Percentiles rank a stretch among this genome's conserved stretches.
These are phyloP conservation scores for Diphyllodes magnificus DNA, from an alignment of 2,113 vertebrate species.

Conservation along the genomic window DNA sequence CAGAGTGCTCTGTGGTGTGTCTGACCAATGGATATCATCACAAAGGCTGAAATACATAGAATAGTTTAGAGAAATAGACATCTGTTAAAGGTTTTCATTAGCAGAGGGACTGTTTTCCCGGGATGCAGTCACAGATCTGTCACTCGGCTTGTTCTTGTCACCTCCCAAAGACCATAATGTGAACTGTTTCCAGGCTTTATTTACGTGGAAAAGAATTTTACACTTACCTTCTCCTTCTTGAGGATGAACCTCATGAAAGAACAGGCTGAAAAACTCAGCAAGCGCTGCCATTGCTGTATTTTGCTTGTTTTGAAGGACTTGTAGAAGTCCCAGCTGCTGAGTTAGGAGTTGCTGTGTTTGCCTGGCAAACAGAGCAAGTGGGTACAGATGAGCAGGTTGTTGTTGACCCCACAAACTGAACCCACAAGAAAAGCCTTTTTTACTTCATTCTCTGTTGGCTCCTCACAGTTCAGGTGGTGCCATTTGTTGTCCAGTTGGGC, in stretches of 20 bases:
- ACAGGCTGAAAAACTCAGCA: background rate
- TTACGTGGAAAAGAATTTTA: background rate
- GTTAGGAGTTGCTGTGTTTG: background rate
- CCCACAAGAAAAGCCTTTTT: background rate
- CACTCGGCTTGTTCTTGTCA: background rate
- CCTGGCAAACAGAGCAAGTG: background rate
- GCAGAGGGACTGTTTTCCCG: background rate
- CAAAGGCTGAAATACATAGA: background rate
- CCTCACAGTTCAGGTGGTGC: background rate
- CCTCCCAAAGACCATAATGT: background rate
- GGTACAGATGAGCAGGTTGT: background rate
- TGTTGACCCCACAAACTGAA: background rate
- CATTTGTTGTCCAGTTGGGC: background rate
- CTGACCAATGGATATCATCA: background rate
- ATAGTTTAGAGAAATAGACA: background rate
- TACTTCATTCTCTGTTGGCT: background rate
- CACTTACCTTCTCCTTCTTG: background rate
- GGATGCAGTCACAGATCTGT: background rate
- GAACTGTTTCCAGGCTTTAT: background rate
- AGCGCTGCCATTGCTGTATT: background rate
- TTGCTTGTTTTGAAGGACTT: background rate
- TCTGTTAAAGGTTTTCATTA: background rate
- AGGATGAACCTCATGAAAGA: background rate
- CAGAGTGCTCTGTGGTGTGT: background rate
- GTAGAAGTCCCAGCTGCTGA: background rate